phyloP scores from a whole-genome alignment of 2,113 vertebrate genomes.

The Lepidothrix coronata region DNA sequence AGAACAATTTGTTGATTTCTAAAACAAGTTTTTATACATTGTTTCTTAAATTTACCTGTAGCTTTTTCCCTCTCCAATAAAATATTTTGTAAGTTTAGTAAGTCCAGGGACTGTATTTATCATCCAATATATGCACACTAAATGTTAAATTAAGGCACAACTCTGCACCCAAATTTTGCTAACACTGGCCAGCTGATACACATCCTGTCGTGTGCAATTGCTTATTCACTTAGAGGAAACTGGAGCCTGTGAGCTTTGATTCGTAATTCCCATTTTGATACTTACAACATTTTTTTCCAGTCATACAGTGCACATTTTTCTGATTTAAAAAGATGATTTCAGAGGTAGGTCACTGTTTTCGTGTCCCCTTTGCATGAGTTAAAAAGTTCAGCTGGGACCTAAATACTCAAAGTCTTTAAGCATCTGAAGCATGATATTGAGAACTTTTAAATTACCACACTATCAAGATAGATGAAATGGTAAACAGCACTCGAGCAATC shows the following conservation, averaged over 20 bases:
- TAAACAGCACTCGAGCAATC: slow-evolving; percentile 40
- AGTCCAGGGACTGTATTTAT: background rate
- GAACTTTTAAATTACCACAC: slow-evolving; percentile 47
- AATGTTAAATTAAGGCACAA: background rate
- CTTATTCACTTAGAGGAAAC: slow-evolving; percentile 23
- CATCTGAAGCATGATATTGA: background rate
- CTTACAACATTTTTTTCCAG: slow-evolving; percentile 32
- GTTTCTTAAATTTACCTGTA: background rate
- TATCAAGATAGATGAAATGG: slow-evolving; percentile 47
- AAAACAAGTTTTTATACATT: background rate
- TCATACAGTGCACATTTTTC: slow-evolving; percentile 53
- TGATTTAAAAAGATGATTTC: slow-evolving; percentile 66
- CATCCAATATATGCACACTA: background rate
- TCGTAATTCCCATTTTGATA: slow-evolving; percentile 34
- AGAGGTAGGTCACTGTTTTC: slow-evolving; percentile 57
- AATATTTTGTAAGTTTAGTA: background rate
- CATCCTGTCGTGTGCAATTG: background rate
- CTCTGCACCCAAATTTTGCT: background rate
- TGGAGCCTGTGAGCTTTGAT: background rate
- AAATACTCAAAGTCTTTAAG: slow-evolving; percentile 19
- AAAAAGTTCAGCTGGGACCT: slow-evolving; percentile 37
- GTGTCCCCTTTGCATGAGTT: slow-evolving; percentile 23
- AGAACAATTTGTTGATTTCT: background rate
- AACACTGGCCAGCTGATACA: background rate
- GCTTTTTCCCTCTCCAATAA: background rate